Evolutionary conservation across 2,888 invertebrate genomes (phyloP), one percentile per base, ranked within the genome.

Genomic region (Agapostemon virescens): DNA sequence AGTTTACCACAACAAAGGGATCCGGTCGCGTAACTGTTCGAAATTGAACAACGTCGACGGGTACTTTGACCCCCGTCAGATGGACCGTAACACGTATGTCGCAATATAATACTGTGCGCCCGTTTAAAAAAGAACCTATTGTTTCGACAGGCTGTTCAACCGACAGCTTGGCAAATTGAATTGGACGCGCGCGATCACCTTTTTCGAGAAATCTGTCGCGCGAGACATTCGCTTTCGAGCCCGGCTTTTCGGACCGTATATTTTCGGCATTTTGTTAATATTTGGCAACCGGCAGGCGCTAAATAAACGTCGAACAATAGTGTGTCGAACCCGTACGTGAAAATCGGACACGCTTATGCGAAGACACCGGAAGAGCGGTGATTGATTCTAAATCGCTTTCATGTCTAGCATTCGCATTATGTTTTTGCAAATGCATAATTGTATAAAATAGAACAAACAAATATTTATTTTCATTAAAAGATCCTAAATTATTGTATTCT

Each of bases 51-150:
- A 76, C 73, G 69, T 69, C 55, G 58, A 69, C 33, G 67, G 68
- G 76, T 67, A 38, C 81, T 82, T 74, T 74, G 76, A 82, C 63
- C 81, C 77, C 15, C n/a, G 61, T 36, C 7, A 15, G 33, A 23
- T 40, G 2, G 5, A 38, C 26, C 58, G 52, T 64, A 38, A 23
- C n/a, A 67, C 72, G 52, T 38, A 55, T 69, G 33, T 36, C 6
- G 38, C 26, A 9, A 30, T 38, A 55, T 55, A 36, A 77, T 69
- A 63, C 26, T 66, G 49, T 36, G 17, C 0, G 45, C n/a, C 61
- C 17, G 23, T 26, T 5, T 36, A 0, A 36, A 52, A 55, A 68
- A 26, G 33, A 15, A 30, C 11, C 9, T 7, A 38, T 55, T 66
- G 40, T 69, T 55, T 66, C 30, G 42, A 23, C 20, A 5, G 20